Evolutionary conservation across 2,797 vertebrate species (phyloP).

Genomic region (Oryzias sinensis): DNA sequence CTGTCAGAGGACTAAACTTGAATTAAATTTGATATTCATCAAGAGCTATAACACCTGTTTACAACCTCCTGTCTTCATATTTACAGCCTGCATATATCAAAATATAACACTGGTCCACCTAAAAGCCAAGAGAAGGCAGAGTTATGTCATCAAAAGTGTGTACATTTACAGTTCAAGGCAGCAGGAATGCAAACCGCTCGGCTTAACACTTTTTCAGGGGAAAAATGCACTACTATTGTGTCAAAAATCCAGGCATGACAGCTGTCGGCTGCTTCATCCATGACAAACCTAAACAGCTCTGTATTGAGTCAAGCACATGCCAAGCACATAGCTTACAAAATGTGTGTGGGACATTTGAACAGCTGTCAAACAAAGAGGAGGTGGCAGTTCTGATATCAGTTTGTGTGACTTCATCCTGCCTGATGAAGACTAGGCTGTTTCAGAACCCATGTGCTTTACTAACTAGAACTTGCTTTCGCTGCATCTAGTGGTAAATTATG

Average conservation of each 20-base stretch:
- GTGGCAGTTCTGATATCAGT: conserved; percentile 15
- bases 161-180: too few relatives aligned
- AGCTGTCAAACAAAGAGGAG: neutral
- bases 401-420: conserved; percentile 18
- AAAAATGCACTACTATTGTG: conserved; percentile 47
- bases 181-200: conserved; percentile 25
- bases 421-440: conserved; percentile 20
- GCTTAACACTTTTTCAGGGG: conserved; percentile 29
- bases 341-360: conserved; percentile 13
- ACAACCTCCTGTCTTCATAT: neutral
- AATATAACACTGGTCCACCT: neutral
- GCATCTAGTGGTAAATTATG: conserved; percentile 51
- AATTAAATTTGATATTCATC: conserved; percentile 12
- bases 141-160: conserved; percentile 1
- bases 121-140: neutral
- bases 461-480: conserved; percentile 8
- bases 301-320: too few relatives aligned
- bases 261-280: conserved; percentile 32
- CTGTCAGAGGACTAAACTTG: conserved; percentile 8
- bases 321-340: conserved; percentile 9
- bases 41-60: neutral
- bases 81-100: neutral
- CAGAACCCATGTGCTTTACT: conserved; percentile 12
- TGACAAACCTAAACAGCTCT: conserved; percentile 6
- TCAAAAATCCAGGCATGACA: conserved; percentile 33